These are phyloP conservation scores for Triplophysa rosa DNA, from an alignment of 2,113 vertebrate genomes.

Conservation along the genomic window DNA sequence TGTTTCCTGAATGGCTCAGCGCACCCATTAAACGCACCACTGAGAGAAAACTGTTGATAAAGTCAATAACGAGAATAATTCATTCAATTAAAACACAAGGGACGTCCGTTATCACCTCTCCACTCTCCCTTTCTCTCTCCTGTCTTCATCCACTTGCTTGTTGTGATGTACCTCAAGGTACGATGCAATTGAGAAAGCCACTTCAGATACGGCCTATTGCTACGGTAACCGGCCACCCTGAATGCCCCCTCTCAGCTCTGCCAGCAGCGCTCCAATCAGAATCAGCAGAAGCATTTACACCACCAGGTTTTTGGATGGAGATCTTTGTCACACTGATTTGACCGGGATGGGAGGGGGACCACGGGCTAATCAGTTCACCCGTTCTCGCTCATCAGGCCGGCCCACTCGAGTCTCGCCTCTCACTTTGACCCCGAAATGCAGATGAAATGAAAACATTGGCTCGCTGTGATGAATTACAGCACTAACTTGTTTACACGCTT, in stretches of 20 bases:
- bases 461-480: slow-evolving; percentile 28
- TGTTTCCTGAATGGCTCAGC: background rate
- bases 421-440: slow-evolving; percentile 30
- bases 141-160: slow-evolving; percentile 13
- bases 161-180: slow-evolving; percentile 10
- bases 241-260: background rate
- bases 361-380: slow-evolving; percentile 44
- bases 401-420: slow-evolving; percentile 24
- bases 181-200: slow-evolving; percentile 30
- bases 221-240: slow-evolving; percentile 40
- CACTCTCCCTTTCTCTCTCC: background rate
- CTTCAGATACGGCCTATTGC: slow-evolving; percentile 31
- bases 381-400: slow-evolving; percentile 23
- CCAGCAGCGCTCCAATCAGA: slow-evolving; percentile 29
- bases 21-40: background rate
- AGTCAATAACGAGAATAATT: slow-evolving; percentile 49
- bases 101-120: slow-evolving; percentile 27
- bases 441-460: slow-evolving; percentile 47
- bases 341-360: background rate
- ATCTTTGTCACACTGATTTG: slow-evolving; percentile 21
- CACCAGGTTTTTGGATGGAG: slow-evolving; percentile 6
- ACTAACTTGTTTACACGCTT: background rate
- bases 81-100: slow-evolving; percentile 43
- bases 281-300: background rate
- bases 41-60: slow-evolving; percentile 19